phyloP scores from a whole-genome alignment of 92 coral and sea anemone genomes.

The Phenganax subtilis region DNA sequence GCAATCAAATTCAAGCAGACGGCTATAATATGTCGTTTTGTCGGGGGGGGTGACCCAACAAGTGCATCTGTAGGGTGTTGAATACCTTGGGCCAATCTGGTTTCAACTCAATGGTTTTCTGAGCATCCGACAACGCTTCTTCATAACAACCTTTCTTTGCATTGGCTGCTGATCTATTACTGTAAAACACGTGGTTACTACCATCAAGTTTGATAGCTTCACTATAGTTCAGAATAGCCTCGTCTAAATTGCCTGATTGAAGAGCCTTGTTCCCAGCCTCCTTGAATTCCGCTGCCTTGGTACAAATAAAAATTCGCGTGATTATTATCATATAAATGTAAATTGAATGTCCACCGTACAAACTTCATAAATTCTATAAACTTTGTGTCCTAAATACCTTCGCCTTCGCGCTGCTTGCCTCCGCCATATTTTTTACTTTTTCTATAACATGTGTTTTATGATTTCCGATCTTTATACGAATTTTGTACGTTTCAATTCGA shows the following conservation, averaged over 20 bases:
- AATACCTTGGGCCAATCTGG: conserved; percentile 96
- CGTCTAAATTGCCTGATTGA: conserved; percentile 58
- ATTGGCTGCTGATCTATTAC: conserved; percentile 91
- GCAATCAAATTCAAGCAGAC: too few relatives aligned
- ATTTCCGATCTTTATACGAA: not conserved
- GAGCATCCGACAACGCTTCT: conserved; percentile 80
- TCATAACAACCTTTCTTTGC: conserved; percentile 78
- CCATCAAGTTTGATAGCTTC: conserved; percentile 85
- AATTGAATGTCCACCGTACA: not conserved
- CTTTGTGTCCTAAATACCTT: not conserved
- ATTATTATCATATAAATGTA: not conserved
- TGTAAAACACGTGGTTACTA: conserved; percentile 84
- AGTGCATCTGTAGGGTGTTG: not conserved
- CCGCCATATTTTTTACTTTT: conserved; percentile 1
- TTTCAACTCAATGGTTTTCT: conserved; percentile 78
- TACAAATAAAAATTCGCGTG: not conserved
- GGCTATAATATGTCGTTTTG: not conserved
- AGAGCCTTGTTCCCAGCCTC: conserved; percentile 79
- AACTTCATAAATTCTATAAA: not conserved
- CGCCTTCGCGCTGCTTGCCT: not conserved
- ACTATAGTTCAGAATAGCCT: conserved; percentile 80
- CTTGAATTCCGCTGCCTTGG: conserved; percentile 75
- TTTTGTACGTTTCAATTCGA: not conserved
- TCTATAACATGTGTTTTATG: not conserved
- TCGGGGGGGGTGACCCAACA: not conserved